These are phyloP conservation scores for Macquaria australasica DNA, from an alignment of 2,113 vertebrate species.

Conservation along the genomic window DNA sequence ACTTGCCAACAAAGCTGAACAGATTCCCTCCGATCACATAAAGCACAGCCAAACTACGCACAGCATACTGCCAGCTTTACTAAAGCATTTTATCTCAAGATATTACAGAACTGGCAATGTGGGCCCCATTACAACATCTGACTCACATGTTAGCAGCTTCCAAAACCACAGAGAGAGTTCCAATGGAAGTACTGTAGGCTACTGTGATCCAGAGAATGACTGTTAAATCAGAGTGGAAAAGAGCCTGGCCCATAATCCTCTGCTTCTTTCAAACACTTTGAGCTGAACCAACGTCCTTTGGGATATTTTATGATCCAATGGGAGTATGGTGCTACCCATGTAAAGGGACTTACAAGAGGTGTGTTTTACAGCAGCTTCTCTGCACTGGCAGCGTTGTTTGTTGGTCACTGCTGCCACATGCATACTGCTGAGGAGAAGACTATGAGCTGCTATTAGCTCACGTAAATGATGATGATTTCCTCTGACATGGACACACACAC, in stretches of 20 bases:
- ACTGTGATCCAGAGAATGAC: slow-evolving; percentile 52
- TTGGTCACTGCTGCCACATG: slow-evolving; percentile 32
- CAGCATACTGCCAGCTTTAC: slow-evolving; percentile 35
- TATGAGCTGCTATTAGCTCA: slow-evolving; percentile 16
- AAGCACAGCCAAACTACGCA: slow-evolving; percentile 61
- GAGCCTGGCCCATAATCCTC: slow-evolving; percentile 24
- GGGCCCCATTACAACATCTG: slow-evolving; percentile 65
- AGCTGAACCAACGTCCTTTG: slow-evolving; percentile 35
- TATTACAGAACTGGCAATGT: slow-evolving; percentile 54
- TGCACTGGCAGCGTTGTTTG: slow-evolving; percentile 5
- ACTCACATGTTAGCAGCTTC: slow-evolving; percentile 64
- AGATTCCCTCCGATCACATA: slow-evolving; percentile 21
- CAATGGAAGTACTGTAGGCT: slow-evolving; percentile 52
- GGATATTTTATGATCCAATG: slow-evolving; percentile 1
- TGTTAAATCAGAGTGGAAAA: slow-evolving; percentile 42
- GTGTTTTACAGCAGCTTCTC: neutral
- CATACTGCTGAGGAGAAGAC: slow-evolving; percentile 13
- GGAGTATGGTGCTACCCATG: neutral
- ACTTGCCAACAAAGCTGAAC: slow-evolving; percentile 21
- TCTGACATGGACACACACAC: neutral
- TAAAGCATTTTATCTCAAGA: slow-evolving; percentile 67
- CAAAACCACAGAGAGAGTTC: slow-evolving; percentile 58
- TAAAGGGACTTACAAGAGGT: slow-evolving; percentile 27
- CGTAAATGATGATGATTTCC: slow-evolving; percentile 34
- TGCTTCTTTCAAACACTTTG: slow-evolving; percentile 31